Conservation (phyloP, 2,797 vertebrate genomes). For the Syndactyla subalaris region DNA sequence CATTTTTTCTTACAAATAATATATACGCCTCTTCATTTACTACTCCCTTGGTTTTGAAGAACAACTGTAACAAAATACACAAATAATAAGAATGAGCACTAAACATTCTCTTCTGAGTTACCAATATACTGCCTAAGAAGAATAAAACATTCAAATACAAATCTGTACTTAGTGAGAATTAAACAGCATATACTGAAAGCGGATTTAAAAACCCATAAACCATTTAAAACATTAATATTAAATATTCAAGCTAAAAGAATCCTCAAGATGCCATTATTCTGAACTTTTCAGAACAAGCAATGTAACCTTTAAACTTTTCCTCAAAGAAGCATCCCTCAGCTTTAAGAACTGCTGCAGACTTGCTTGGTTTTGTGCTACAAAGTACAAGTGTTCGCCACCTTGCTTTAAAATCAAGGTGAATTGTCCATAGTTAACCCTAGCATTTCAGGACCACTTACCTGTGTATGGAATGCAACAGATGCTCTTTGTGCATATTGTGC, state of each 20-base stretch:
- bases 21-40: slow-evolving; percentile 94
- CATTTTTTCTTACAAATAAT: slow-evolving; percentile 96
- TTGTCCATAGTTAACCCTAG: neutral
- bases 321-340: neutral
- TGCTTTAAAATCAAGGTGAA: neutral
- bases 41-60: slow-evolving; percentile 93
- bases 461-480: slow-evolving; percentile 95
- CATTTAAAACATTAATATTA: neutral
- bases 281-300: neutral
- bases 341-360: neutral
- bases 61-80: slow-evolving; percentile 81
- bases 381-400: neutral
- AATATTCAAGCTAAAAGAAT: neutral
- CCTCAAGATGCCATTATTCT: neutral
- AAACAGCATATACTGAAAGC: neutral
- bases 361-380: neutral
- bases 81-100: neutral
- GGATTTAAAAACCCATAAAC: neutral
- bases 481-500: slow-evolving; percentile 95
- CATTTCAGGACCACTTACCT: slow-evolving; percentile 75
- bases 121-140: neutral
- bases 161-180: neutral
- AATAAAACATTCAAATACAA: neutral
- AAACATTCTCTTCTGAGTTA: neutral
- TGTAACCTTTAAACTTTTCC: neutral